Evolutionary conservation across 2,797 vertebrate genomes (phyloP).

Genomic region (Enteromius radiatus): DNA sequence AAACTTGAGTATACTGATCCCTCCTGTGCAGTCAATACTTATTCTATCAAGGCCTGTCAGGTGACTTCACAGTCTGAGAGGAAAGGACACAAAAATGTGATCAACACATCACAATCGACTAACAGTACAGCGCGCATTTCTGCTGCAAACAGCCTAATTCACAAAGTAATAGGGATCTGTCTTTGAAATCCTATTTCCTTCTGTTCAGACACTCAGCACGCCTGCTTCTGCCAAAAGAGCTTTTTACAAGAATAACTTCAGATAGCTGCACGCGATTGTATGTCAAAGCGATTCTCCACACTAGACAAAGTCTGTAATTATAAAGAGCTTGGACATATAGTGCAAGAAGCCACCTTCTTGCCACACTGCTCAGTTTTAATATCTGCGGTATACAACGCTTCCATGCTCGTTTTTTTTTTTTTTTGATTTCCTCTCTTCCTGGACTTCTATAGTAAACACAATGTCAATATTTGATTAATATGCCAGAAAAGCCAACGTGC

Average conservation of each 20-base stretch:
- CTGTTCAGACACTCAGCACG: constrained; percentile 57
- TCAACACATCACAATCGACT: constrained; percentile 59
- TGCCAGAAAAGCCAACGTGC: constrained; percentile 56
- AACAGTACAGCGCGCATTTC: constrained; percentile 57
- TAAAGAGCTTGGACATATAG: constrained; percentile 40
- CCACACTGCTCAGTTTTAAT: constrained; percentile 44
- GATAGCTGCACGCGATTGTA: constrained; percentile 61
- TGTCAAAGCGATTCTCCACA: constrained; percentile 61
- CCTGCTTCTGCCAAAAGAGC: constrained; percentile 55
- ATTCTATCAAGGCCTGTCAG: constrained; percentile 61
- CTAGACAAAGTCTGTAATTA: constrained; percentile 53
- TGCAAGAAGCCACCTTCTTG: constrained; percentile 22
- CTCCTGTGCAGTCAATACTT: constrained; percentile 59
- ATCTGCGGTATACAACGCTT: constrained; percentile 47
- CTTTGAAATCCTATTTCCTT: constrained; percentile 60
- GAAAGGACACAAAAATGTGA: constrained; percentile 62
- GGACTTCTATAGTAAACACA: constrained; percentile 63
- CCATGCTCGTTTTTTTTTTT: constrained; percentile 33
- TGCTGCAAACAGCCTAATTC: constrained; percentile 61
- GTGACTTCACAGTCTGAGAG: constrained; percentile 49
- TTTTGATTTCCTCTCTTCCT: constrained; percentile 31
- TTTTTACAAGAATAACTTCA: constrained; percentile 63
- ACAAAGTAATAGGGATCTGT: constrained; percentile 62
- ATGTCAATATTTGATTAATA: constrained; percentile 63
- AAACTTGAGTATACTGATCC: constrained; percentile 55